Evolutionary conservation across 2,888 invertebrate species (phyloP), one percentile per base, ranked within the genome.

Genomic region (Siphonodentalium dalli): DNA sequence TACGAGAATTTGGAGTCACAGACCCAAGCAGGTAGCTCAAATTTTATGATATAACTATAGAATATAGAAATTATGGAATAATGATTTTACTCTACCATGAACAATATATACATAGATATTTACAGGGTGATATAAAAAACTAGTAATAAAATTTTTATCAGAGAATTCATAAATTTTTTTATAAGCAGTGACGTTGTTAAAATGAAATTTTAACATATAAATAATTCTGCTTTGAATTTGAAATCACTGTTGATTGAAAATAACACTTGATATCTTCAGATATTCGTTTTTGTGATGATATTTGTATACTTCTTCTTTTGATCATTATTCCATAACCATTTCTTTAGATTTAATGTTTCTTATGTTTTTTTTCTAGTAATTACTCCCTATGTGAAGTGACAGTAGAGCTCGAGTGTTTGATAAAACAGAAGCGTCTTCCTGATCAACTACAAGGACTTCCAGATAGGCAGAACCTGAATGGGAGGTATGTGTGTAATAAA

Each of bases 311-410:
- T 28, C 6, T 20, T 37, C 23, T 20, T 34, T 9, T 3, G 18
- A 15, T 29, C 15, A 37, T n/a, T 37, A 11, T 23, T 51, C 15
- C 33, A 26, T 5, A 5, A n/a, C 21, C n/a, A 11, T 13, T n/a
- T 34, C n/a, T 13, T 34, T 13, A 9, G 18, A 43, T 31, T 5
- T 11, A 40, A 20, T 13, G 11, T 44, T 27, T 35, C 38, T 45
- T 13, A 26, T 40, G 6, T 48, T 31, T 41, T 31, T 34, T 28
- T 54, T 74, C 13, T 69, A 82, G 93, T 21, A 91, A 95, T 78
- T 98, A 92, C 83, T 92, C 93, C 35, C 84, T 98, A 37, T 96
- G 95, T 81, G 97, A 98, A 84, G 96, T 97, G 2, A 93, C 94
- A 27, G 97, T 96, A 5, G 92, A 82, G 28, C 70, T 92, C 7